Base-by-base conservation (phyloP, 2,888 invertebrate genomes). In the Tachina lurida region DNA sequence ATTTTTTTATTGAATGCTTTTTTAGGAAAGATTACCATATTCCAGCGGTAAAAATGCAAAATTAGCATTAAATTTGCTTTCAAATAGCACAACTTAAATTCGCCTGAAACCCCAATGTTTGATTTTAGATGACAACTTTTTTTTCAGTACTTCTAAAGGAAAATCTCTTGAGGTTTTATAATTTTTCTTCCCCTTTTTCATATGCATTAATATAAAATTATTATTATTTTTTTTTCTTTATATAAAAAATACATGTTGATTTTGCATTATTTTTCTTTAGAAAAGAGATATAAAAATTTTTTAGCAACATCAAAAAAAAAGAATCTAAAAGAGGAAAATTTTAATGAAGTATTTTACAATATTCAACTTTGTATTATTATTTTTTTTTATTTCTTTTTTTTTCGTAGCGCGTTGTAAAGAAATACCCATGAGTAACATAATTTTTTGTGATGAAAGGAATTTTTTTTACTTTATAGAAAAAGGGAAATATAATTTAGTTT, bases 281-380 rank as follows among this genome's bases (percentile, higher is more conserved):
- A 71, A 75, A 85, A 85, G 62, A 71, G 56, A 71, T 68, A 67
- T 73, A 63, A 19, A 19, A 60, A 71, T 56, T 62, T 68, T 60
- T 45, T 19, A 63, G 41, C 5, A 17, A n/a, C 65, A 65, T 47
- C 3, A 39, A 39, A 60, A 68, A 70, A 71, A 65, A 52, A 19
- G 15, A 73, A 13, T 39, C 54, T 15, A 54, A 83, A 67, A 73
- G 45, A 67, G 52, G 22, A 54, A 86, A 65, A 83, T 83, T 86
- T 83, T 86, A 86, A 86, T 86, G 86, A 86, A 86, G 86, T 83
- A 86, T 86, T 86, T 86, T 83, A 71, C 79, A 83, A 83, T 83
- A 86, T 79, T 79, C 75, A 86, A 67, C 82, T 82, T 82, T 58
- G 56, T 12, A 8, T 43, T 15, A 19, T 56, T 65, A 4, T 22